Evolutionary conservation across 1,140 invertebrate species (phyloP), one percentile per base, ranked within the genome.

Genomic region (Drosophila quadrilineata): DNA sequence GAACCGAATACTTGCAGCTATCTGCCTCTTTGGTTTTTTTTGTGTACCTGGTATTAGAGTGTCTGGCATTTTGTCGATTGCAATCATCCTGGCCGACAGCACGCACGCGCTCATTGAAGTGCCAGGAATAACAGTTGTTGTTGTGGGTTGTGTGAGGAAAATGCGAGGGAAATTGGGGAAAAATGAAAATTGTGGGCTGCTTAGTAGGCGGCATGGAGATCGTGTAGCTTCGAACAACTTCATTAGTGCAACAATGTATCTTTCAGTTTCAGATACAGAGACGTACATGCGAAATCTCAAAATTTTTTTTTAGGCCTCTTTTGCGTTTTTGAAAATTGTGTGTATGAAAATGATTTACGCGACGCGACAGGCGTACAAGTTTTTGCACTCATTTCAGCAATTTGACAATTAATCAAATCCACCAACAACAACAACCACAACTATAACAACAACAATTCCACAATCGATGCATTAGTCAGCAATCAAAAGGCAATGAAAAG

Each of bases 301-400:
- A n/a, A n/a, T n/a, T n/a, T n/a, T n/a, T n/a, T n/a, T n/a, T n/a
- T n/a, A n/a, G n/a, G n/a, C n/a, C n/a, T n/a, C n/a, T n/a, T n/a
- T n/a, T 10, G 60, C 26, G 50, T 31, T 40, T 40, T 40, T 29
- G 29, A 60, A 67, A 26, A 12, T 16, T 43, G 6, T 14, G 8
- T 2, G 10, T 33, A 28, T 24, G 40, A 60, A 76, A 77, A 85
- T 85, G 79, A 85, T 85, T 85, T 85, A 85, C 79, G 80, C 71
- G 26, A 38, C 26, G 71, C 75, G 70, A 71, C 74, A 77, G 68
- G 45, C 74, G 58, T 79, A 85, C 79, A 85, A 80, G 79, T 85
- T 75, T 85, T 85, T 85, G 79, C 80, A 85, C 79, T 85, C 79
- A 86, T 85, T 85, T 85, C 71, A 85, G 67, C 79, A 85, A 85